Evolutionary conservation across 2,113 vertebrate species (phyloP), one percentile per base, ranked within the genome.

Genomic region (Stigmatopora argus): DNA sequence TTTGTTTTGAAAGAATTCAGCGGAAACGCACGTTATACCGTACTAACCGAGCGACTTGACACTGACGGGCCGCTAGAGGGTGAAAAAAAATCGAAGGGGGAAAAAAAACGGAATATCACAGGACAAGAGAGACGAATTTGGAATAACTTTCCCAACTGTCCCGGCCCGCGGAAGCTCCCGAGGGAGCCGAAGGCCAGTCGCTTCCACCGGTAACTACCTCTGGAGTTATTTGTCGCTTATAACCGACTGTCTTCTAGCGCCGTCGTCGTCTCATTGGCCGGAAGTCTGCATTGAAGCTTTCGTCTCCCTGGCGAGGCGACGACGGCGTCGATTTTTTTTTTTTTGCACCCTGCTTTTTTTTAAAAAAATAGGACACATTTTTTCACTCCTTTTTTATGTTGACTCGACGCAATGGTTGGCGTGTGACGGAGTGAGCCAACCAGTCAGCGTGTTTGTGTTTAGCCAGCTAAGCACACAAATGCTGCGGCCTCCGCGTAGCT

Each of bases 251-350:
- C 80, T 51, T 81, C 85, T 82, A 83, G 78, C 79, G 70, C 81
- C 79, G 53, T 56, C 80, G 85, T 88, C 85, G 85, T 75, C 71
- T 78, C 88, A 69, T 65, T 80, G 87, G 89, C 90, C 91, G 91
- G 91, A 92, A 92, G 91, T 92, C 88, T 90, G 88, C 89, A 85
- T 83, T 41, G 86, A 86, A 87, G 84, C 89, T 45, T 89, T 89
- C 84, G 87, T 88, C 87, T 89, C 84, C 81, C 69, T 69, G 83
- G 66, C 81, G 81, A 77, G 53, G 53, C 53, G 53, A 79, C 86
- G 76, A 75, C 85, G 79, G 83, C 88, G 87, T 86, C 83, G 82
- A 84, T 46, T 82, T 86, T 89, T 73, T 85, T 86, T 86, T 75
- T 62, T 74, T 57, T 23, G 3, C n/a, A 23, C 14, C 51, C 58